These are phyloP conservation scores for Noctua janthina DNA, from an alignment of 2,888 invertebrate genomes.

Conservation along the genomic window DNA sequence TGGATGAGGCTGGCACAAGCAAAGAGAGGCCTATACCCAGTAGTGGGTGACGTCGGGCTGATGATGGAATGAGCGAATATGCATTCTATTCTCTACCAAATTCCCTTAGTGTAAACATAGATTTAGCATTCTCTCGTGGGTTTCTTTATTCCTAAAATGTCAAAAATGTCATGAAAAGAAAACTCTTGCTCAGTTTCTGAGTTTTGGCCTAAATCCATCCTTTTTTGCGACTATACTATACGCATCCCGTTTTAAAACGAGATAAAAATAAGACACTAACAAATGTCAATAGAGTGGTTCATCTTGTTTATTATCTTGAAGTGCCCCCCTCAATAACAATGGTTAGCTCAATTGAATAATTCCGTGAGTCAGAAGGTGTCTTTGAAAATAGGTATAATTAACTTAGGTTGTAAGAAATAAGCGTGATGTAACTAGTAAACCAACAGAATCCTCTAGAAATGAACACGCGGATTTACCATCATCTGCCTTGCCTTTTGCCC, in stretches of 20 bases:
- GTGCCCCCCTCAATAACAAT: constrained; percentile 17
- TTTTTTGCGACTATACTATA: no score
- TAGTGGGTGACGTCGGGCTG: no score
- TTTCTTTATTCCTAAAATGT: neutral
- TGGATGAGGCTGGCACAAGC: no score
- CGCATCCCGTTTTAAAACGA: neutral
- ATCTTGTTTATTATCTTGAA: constrained; percentile 28
- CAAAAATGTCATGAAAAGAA: neutral
- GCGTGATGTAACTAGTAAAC: constrained; percentile 29
- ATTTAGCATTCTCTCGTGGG: neutral
- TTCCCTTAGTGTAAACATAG: neutral
- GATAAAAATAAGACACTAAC: constrained; percentile 15
- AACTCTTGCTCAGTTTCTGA: neutral
- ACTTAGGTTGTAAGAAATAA: constrained; percentile 28
- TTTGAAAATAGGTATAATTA: constrained; percentile 22
- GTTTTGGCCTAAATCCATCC: neutral
- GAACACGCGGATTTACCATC: neutral
- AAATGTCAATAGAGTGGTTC: constrained; percentile 15
- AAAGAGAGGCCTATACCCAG: no score
- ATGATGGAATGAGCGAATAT: neutral
- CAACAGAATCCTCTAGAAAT: neutral
- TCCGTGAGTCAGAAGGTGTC: constrained; percentile 34
- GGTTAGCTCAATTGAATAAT: constrained; percentile 50
- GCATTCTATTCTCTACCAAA: neutral
- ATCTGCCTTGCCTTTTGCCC: neutral